phyloP scores from a whole-genome alignment of 1,140 invertebrate species.

The Lasaia peninsularis region DNA sequence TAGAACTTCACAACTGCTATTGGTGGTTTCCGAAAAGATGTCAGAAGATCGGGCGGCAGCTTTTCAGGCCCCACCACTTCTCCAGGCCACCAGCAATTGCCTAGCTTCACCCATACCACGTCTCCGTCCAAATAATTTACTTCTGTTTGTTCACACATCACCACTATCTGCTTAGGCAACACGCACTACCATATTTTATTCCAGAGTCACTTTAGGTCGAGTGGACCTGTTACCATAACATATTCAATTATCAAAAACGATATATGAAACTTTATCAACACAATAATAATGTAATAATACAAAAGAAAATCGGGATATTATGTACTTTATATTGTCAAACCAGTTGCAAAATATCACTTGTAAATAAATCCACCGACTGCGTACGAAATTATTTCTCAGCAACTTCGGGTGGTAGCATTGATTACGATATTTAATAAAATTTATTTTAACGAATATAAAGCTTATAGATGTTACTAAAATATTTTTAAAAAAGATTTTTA shows the following conservation, averaged over 20 bases:
- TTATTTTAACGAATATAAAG: background rate
- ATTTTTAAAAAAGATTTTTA: background rate
- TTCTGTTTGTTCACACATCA: conserved; percentile 77
- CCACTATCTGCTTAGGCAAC: conserved; percentile 62
- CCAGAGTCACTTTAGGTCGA: conserved; percentile 59
- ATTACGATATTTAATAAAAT: conserved; percentile 25
- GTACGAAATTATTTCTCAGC: conserved; percentile 64
- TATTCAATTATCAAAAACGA: conserved; percentile 23
- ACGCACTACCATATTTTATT: conserved; percentile 73
- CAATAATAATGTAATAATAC: conserved; percentile 15
- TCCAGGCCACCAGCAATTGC: conserved; percentile 88
- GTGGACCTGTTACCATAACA: conserved; percentile 56
- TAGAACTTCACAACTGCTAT: conserved; percentile 90
- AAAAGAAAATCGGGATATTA: conserved; percentile 27
- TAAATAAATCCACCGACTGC: conserved; percentile 75
- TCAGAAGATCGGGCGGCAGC: conserved; percentile 80
- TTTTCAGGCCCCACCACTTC: conserved; percentile 82
- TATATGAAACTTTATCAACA: conserved; percentile 3
- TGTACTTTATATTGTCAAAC: conserved; percentile 58
- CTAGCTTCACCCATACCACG: conserved; percentile 89
- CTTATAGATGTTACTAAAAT: background rate
- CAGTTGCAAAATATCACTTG: conserved; percentile 69
- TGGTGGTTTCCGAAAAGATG: conserved; percentile 82
- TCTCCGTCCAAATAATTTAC: conserved; percentile 84
- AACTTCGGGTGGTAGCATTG: conserved; percentile 53